phyloP scores from a whole-genome alignment of 2,113 vertebrate genomes.

The Apodemus speciosus region DNA sequence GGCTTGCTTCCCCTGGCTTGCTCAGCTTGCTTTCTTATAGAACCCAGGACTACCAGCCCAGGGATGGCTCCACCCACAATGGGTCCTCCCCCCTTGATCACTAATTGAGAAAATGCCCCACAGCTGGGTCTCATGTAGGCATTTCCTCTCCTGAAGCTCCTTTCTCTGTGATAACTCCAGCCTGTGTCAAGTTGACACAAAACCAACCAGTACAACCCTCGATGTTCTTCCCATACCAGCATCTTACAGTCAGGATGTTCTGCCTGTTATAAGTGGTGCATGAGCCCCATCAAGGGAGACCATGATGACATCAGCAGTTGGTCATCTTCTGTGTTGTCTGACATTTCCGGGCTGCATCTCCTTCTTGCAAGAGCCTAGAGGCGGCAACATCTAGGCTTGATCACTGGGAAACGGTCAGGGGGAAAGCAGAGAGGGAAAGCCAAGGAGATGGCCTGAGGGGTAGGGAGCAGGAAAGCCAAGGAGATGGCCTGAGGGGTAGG shows the following conservation, averaged over 20 bases:
- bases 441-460: not conserved
- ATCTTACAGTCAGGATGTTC: fast-evolving
- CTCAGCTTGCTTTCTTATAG: no score
- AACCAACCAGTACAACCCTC: not conserved
- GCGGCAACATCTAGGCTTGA: not conserved
- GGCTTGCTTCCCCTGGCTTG: no score
- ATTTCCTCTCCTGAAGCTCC: no score
- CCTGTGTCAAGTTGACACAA: no score
- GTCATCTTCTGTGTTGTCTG: not conserved
- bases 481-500: not conserved
- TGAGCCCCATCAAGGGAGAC: fast-evolving
- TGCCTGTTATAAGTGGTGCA: fast-evolving
- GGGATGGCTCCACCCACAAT: no score
- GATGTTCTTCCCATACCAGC: not conserved
- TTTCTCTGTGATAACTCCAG: no score
- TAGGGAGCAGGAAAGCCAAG: not conserved
- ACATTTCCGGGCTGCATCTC: no score
- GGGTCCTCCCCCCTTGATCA: no score
- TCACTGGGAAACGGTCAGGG: not conserved
- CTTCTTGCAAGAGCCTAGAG: not conserved
- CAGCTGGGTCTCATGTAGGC: no score
- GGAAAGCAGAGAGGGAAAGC: not conserved
- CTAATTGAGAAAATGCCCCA: no score
- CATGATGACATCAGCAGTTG: fast-evolving
- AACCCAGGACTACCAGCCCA: no score